Base-by-base conservation (phyloP, 2,113 vertebrate species). In the Rhegmatorhina hoffmannsi region DNA sequence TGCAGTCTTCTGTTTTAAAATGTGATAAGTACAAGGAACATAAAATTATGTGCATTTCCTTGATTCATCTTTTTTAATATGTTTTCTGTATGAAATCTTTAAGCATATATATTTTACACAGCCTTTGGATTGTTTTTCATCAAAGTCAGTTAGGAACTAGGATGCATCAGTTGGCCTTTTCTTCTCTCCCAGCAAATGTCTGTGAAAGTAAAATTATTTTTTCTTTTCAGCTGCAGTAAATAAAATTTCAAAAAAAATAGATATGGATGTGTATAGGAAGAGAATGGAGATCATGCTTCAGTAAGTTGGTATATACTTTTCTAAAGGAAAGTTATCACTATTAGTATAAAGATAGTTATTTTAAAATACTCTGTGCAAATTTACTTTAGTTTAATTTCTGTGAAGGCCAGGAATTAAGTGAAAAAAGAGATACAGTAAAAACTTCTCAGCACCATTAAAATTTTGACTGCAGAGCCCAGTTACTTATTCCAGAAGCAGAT, bases 241-340 rank as follows among this genome's bases (percentile, higher is more conserved):
- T 23, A 98, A 99, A 72, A 96, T 97, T 14, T 93, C 97, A 0
- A 98, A 97, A 84, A 98, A 97, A 36, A 92, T 99, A 40, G 98
- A 99, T 90, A 94, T 97, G 88, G 98, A 99, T 1, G 84, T 98
- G 46, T 99, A 99, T 20, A 96, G 97, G 77, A 98, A 98, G 96
- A 97, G 99, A 49, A 95, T 99, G 97, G 98, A 98, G 76, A 98
- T 99, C 82, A 99, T 99, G 99, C 98, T 99, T 50, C 99, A 99
- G 99, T 99, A 97, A 99, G 99, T 98, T 79, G 44, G 19, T 34
- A 14, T 44, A 10, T 75, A 9, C 82, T 47, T 33, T 74, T 79
- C 69, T 60, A 49, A 89, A 59, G 26, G 19, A 88, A 90, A 72
- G n/a, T 18, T 1, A 49, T 43, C 19, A n/a, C 13, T 56, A 12